Base-by-base conservation (phyloP, 2,113 vertebrate species). In the Salvelinus sp. region DNA sequence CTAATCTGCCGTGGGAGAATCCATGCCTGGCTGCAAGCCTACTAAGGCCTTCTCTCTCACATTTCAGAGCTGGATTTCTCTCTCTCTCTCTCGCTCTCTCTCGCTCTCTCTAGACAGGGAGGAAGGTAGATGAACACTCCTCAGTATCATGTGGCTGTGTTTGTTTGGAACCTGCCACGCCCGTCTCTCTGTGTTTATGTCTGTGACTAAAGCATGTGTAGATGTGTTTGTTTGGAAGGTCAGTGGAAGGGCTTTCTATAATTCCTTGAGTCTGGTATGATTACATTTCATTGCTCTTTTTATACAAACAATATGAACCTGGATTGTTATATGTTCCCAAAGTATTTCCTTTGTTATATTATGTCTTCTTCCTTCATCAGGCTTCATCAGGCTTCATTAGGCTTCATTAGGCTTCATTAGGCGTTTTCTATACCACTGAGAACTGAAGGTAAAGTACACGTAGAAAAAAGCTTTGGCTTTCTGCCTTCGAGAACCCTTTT, bases 1-100 rank as follows among this genome's bases (percentile, higher is more conserved):
- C 66, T 74, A 83, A 87, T 84, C 88, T 88, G 83, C 85, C 22
- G n/a, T n/a, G 3, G 76, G 81, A 1, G 80, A 91, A 85, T 90
- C 85, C 76, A 86, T 77, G 69, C 87, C 79, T 85, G 85, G 80
- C 72, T 65, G 3, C 23, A 70, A 54, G 79, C 76, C 87, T 44
- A 33, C 75, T 73, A 27, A 73, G 78, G 48, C 74, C 60, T 81
- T 72, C 65, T 80, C 66, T 86, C 78, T 88, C 80, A 81, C 47
- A 44, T 88, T 86, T 85, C 86, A 84, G 63, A 65, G 62, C 75
- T 65, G 72, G 66, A 81, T 77, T 16, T 73, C 44, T 68, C 2
- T 63, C 6, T 38, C 7, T 38, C 38, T 2, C 7, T 44, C 38
- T 44, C 7, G 10, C 38, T 10, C 38, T 44, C 9, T 10, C 38